Base-by-base conservation (phyloP, 2,888 invertebrate genomes). In the Calameuta idolon region DNA sequence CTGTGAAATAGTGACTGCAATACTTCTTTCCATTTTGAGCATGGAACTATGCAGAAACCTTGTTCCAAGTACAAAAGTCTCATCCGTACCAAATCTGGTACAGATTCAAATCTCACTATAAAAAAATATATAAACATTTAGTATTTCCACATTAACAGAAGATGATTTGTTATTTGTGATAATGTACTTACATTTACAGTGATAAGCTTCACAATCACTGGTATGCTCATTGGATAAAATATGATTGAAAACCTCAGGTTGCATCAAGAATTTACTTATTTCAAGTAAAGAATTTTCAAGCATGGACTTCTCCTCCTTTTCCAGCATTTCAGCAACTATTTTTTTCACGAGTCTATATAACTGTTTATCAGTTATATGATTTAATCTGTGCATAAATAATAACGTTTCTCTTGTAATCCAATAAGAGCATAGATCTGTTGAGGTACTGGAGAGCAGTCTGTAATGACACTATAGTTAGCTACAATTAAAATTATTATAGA, bases 1-100 rank as follows among this genome's bases (percentile, higher is more conserved):
- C 89, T 91, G 74, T 86, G 86, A 84, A 93, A 94, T 40, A 94
- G 85, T n/a, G 91, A 90, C 76, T 87, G 83, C 12, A 94, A 85
- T 79, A 93, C 90, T 81, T 91, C 86, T 85, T 92, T 93, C 94
- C 94, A 95, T 87, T 92, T 92, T 3, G 92, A 92, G 88, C 94
- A 94, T 9, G 94, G 92, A 81, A 95, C 89, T 11, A 84, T 83
- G 11, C 93, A 94, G 75, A 91, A 86, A 0, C 95, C 95, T 83
- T 91, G 89, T 37, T 83, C 87, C 55, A 95, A 81, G 80, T 92
- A 91, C 23, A 95, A 93, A 85, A 93, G 90, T 83, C 94, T 92
- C 79, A 88, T 91, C 34, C 92, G 92, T 76, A 95, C 89, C 81
- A 95, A 91, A 68, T 92, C 88, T 31, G 93, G 91, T 81, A 94